These are phyloP conservation scores for Cricetomys ansorgei DNA, from an alignment of 2,113 vertebrate species.

Conservation along the genomic window DNA sequence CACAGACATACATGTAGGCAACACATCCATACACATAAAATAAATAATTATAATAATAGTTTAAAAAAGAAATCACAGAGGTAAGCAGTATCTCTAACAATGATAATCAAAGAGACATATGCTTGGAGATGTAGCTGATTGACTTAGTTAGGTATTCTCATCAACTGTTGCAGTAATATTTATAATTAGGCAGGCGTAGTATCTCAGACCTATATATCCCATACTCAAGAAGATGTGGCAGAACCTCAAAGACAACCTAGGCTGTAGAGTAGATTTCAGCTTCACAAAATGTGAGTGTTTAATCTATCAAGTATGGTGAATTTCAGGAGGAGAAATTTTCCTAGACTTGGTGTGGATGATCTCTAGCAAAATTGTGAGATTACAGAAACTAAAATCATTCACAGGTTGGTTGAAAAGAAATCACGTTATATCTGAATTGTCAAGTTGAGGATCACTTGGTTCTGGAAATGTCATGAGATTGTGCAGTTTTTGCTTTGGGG, in stretches of 20 bases:
- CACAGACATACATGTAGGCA: not conserved
- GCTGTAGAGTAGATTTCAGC: not conserved
- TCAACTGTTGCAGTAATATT: not conserved
- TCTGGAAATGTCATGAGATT: not conserved
- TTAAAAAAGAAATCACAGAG: not conserved
- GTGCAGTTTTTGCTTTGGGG: not conserved
- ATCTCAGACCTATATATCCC: not conserved
- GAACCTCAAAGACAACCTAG: not conserved
- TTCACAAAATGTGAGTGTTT: not conserved
- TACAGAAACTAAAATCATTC: not conserved
- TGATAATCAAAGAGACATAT: not conserved
- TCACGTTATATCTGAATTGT: not conserved
- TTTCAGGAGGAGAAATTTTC: not conserved
- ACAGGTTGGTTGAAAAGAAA: not conserved
- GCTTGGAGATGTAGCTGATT: not conserved
- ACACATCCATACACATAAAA: not conserved
- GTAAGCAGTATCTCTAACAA: not conserved
- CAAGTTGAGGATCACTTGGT: not conserved
- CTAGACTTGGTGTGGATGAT: not conserved
- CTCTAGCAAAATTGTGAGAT: not conserved
- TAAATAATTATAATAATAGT: too few species aligned
- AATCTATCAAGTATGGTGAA: not conserved
- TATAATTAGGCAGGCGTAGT: not conserved
- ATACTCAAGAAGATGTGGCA: too few species aligned
- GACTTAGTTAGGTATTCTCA: not conserved